Percentiles rank a stretch among this genome's conserved stretches.
Conservation (phyloP, 1,140 invertebrate genomes). For the Leptinotarsa defecta region DNA sequence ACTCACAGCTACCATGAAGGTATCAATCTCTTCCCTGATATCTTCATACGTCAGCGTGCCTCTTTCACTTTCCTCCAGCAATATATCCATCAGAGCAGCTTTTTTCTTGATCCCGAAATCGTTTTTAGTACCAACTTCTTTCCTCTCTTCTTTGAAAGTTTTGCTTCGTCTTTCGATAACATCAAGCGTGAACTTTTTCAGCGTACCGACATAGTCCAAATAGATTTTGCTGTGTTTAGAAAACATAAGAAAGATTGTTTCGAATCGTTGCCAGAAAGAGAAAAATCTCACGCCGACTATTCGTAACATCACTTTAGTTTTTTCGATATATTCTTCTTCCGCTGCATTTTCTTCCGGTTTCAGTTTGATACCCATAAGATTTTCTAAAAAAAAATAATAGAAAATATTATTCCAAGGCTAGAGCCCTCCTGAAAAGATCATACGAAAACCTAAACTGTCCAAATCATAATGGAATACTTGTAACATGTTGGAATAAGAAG, state of each 20-base stretch:
- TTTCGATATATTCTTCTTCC: conserved; percentile 4
- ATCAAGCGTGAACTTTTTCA: background rate
- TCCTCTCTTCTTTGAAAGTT: background rate
- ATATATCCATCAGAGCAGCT: conserved; percentile 10
- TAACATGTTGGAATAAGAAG: too few relatives aligned
- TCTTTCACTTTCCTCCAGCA: background rate
- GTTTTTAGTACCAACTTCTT: background rate
- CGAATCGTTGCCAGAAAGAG: conserved; percentile 2
- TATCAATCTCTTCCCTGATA: conserved; percentile 8
- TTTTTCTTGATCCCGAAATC: conserved; percentile 3
- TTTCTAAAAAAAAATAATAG: background rate
- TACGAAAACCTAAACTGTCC: too few relatives aligned
- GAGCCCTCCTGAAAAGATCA: too few relatives aligned
- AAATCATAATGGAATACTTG: too few relatives aligned
- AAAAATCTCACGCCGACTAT: conserved; percentile 9
- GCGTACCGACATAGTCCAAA: background rate
- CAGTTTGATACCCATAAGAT: conserved; percentile 9
- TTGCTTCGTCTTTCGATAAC: conserved; percentile 7
- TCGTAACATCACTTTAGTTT: conserved; percentile 7
- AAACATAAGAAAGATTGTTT: conserved; percentile 2
- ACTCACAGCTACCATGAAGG: conserved; percentile 11
- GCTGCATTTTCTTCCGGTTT: background rate
- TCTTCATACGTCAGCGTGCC: background rate
- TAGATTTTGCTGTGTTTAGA: background rate
- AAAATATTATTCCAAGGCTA: background rate